These are phyloP conservation scores for Neostethus bicornis DNA, from an alignment of 2,797 vertebrate genomes.

Conservation along the genomic window DNA sequence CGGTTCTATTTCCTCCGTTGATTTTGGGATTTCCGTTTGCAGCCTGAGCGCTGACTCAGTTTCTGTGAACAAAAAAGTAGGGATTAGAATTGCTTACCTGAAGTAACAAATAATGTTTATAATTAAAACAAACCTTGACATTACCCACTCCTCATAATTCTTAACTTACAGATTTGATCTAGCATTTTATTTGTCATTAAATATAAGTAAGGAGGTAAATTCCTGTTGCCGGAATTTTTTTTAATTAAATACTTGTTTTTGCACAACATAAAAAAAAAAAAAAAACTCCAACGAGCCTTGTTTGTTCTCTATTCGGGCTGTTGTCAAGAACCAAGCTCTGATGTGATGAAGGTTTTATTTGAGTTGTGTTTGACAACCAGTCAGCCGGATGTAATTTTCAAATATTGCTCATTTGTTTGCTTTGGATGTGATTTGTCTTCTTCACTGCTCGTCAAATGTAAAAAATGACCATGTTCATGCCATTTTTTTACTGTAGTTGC, in stretches of 20 bases:
- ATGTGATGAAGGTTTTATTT: slow-evolving; percentile 28
- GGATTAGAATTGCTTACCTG: slow-evolving; percentile 22
- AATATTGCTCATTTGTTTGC: slow-evolving; percentile 12
- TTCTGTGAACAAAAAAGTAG: slow-evolving; percentile 12
- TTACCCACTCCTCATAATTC: slow-evolving; percentile 37
- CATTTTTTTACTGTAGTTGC: neutral
- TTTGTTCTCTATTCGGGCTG: slow-evolving; percentile 13
- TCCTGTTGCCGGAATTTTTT: no score
- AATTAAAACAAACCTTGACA: slow-evolving; percentile 24
- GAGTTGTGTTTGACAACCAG: slow-evolving; percentile 29
- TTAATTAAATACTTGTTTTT: no score
- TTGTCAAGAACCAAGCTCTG: slow-evolving; percentile 27
- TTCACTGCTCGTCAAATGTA: slow-evolving; percentile 5
- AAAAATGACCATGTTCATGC: slow-evolving; percentile 8
- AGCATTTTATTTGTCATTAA: slow-evolving; percentile 45
- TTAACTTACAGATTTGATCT: slow-evolving; percentile 42
- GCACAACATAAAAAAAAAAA: neutral
- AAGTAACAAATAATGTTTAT: slow-evolving; percentile 20
- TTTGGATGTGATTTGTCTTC: neutral
- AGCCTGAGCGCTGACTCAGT: slow-evolving; percentile 20
- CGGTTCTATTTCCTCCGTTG: slow-evolving; percentile 35
- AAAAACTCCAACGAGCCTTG: slow-evolving; percentile 14
- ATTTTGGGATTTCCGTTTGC: slow-evolving; percentile 31
- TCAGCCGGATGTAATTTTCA: slow-evolving; percentile 17
- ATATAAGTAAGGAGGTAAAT: slow-evolving; percentile 19